Conservation (phyloP, 2,888 invertebrate species). For the Chironomus tentans region DNA sequence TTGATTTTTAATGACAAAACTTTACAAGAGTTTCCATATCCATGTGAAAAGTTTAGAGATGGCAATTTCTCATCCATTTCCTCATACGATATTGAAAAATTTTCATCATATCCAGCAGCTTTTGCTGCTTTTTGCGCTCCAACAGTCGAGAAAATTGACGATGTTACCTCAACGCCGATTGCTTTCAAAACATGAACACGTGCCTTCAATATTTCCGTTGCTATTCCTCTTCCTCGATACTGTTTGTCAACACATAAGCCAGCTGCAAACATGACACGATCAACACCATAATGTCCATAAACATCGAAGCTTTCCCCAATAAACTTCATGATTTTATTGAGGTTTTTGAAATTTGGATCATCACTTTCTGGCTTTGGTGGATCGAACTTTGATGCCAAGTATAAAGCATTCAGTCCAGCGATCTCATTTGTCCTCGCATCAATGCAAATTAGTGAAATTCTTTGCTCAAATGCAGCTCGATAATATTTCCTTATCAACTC, state of each 20-base stretch:
- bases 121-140: constrained; percentile 5
- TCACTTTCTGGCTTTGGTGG: background rate
- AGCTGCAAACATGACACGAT: background rate
- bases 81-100: background rate
- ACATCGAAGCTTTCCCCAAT: background rate
- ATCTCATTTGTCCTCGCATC: background rate
- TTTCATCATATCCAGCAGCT: background rate
- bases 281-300: background rate
- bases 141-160: background rate
- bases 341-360: background rate
- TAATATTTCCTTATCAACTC: background rate
- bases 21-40: background rate
- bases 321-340: background rate
- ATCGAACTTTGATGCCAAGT: background rate
- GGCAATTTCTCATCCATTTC: background rate
- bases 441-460: background rate
- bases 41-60: background rate
- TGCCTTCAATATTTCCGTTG: constrained; percentile 3
- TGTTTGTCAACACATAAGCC: background rate
- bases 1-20: background rate
- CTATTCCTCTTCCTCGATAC: constrained; percentile 5
- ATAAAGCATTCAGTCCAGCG: background rate
- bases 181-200: background rate
- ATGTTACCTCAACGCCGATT: background rate
- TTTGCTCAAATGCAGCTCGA: background rate